Conservation (phyloP, 1,140 invertebrate genomes). For the Ruditapes philippinarum region DNA sequence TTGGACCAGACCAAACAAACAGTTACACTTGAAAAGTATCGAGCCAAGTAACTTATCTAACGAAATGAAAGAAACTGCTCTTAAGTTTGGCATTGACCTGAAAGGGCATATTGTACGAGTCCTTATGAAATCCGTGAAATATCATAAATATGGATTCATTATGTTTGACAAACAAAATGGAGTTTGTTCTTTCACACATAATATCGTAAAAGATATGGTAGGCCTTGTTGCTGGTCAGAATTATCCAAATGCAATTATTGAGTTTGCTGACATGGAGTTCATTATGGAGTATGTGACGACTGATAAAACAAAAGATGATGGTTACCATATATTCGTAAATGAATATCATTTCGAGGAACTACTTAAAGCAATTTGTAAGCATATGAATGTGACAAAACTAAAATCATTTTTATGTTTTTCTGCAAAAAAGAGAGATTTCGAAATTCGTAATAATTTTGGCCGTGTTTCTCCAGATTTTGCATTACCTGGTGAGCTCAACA, state of each 20-base stretch:
- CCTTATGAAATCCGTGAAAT: neutral
- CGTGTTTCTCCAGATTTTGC: too few relatives aligned
- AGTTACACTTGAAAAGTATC: neutral
- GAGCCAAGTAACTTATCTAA: neutral
- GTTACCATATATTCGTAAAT: neutral
- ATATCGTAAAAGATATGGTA: conserved; percentile 17
- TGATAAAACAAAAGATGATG: neutral
- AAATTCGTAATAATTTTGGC: neutral
- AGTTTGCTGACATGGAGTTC: neutral
- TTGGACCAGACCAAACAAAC: conserved; percentile 13
- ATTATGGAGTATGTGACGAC: neutral
- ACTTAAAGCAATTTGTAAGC: neutral
- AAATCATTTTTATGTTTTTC: too few relatives aligned
- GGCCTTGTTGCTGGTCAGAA: conserved; percentile 30
- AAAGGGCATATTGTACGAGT: too few relatives aligned
- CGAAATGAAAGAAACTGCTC: neutral
- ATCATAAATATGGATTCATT: neutral
- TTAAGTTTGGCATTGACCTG: neutral
- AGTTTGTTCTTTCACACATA: conserved; percentile 11
- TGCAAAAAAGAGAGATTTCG: neutral
- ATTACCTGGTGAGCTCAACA: neutral
- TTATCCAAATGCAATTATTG: neutral
- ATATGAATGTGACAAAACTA: too few relatives aligned
- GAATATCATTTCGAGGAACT: neutral
- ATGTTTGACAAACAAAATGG: neutral